Conservation (phyloP, 2,113 vertebrate species). For the Philantomba maxwellii region DNA sequence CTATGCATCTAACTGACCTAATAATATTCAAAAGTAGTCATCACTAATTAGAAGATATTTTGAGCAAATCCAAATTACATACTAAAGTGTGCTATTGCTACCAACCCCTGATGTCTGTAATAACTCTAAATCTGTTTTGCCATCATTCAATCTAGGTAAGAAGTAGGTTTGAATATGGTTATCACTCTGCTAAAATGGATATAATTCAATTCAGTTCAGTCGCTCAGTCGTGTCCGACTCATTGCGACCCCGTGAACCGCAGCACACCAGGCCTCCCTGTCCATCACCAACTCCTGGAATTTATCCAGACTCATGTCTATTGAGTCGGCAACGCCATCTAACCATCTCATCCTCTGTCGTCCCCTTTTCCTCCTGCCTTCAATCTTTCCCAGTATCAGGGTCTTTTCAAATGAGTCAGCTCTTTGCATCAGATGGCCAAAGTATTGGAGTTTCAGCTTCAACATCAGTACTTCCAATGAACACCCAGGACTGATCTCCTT, state of each 20-base stretch:
- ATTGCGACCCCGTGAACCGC: rapidly evolving
- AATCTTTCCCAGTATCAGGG: neutral
- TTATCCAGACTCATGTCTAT: neutral
- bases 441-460: neutral
- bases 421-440: neutral
- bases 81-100: neutral
- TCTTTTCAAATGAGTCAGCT: neutral
- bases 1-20: neutral
- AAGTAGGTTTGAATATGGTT: rapidly evolving
- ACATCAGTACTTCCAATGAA: neutral
- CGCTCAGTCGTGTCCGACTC: neutral
- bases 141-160: neutral
- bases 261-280: neutral
- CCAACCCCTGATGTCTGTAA: neutral
- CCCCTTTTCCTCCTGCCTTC: neutral
- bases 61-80: neutral
- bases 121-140: neutral
- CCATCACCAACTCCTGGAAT: neutral
- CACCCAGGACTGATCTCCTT: neutral
- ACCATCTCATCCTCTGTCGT: neutral
- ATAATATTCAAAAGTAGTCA: neutral
- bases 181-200: neutral
- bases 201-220: neutral
- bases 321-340: rapidly evolving
- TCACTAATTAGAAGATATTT: neutral